A percentile compares a stretch with the other conserved stretches of the same genome.
phyloP scores from a whole-genome alignment of 1,140 invertebrate genomes.

The Homarus americanus region DNA sequence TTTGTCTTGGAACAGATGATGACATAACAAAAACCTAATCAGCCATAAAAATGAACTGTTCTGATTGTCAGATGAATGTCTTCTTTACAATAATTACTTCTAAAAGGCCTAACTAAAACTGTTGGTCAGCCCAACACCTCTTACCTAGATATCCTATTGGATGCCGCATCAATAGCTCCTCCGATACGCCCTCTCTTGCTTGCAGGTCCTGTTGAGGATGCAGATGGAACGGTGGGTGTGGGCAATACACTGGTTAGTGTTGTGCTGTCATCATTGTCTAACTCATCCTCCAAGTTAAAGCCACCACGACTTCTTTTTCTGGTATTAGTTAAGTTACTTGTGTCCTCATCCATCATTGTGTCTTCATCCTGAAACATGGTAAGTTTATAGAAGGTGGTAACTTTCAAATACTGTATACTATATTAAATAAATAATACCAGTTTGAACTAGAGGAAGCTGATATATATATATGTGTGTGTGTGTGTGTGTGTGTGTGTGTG shows the following conservation, averaged over 20 bases:
- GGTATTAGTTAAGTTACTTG: conserved; percentile 25
- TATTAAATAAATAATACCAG: too few species aligned
- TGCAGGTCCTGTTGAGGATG: conserved; percentile 36
- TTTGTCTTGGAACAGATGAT: too few species aligned
- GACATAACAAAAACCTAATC: too few species aligned
- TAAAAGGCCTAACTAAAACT: too few species aligned
- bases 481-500: too few species aligned
- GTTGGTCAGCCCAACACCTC: background rate
- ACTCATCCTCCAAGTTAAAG: conserved; percentile 23
- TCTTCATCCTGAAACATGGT: conserved; percentile 21
- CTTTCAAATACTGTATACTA: too few species aligned
- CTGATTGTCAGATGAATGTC: too few species aligned
- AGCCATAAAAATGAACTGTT: too few species aligned
- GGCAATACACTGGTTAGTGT: conserved; percentile 43
- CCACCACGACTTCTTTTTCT: conserved; percentile 49
- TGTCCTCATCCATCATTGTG: conserved; percentile 51
- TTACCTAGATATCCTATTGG: conserved; percentile 60
- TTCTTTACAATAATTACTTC: too few species aligned
- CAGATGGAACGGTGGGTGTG: conserved; percentile 10
- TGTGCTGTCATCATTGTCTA: conserved; percentile 46
- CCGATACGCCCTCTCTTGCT: conserved; percentile 50
- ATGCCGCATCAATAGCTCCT: conserved; percentile 22
- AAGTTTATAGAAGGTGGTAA: background rate
- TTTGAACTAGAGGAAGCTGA: too few species aligned
- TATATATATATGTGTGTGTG: too few species aligned